phyloP scores from a whole-genome alignment of 1,140 invertebrate genomes.

The Laupala kohalensis region DNA sequence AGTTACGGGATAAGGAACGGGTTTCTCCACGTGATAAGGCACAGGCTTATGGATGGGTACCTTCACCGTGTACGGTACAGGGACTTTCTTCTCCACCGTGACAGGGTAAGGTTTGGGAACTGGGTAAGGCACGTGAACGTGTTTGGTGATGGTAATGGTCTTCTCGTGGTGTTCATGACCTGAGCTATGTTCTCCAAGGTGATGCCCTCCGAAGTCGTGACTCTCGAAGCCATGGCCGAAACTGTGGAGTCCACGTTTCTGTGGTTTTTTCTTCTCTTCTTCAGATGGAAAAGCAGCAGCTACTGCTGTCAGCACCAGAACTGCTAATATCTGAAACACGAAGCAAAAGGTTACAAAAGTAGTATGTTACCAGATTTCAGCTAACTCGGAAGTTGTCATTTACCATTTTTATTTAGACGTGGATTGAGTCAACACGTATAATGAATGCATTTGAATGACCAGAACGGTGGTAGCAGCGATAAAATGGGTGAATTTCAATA shows the following conservation, averaged over 20 bases:
- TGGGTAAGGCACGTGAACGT: background rate
- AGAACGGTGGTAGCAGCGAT: too few species aligned
- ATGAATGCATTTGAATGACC: too few species aligned
- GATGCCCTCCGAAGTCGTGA: background rate
- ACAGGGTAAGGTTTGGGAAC: constrained; percentile 3
- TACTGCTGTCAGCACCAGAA: background rate
- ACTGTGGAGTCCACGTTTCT: background rate
- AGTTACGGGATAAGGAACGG: background rate
- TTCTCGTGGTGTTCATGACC: background rate
- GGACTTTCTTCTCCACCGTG: constrained; percentile 2
- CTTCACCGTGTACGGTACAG: background rate
- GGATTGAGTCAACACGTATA: too few species aligned
- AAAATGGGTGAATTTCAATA: too few species aligned
- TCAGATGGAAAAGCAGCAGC: background rate
- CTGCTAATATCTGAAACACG: background rate
- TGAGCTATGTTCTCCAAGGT: background rate
- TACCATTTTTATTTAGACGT: too few species aligned
- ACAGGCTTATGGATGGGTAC: background rate
- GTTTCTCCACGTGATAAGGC: background rate
- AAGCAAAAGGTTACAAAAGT: too few species aligned
- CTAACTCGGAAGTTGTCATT: too few species aligned
- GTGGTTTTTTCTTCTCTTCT: background rate
- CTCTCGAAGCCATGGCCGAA: background rate
- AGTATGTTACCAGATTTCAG: too few species aligned
- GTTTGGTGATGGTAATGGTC: background rate